Conservation (phyloP, 2,113 vertebrate genomes). For the Rana temporaria region DNA sequence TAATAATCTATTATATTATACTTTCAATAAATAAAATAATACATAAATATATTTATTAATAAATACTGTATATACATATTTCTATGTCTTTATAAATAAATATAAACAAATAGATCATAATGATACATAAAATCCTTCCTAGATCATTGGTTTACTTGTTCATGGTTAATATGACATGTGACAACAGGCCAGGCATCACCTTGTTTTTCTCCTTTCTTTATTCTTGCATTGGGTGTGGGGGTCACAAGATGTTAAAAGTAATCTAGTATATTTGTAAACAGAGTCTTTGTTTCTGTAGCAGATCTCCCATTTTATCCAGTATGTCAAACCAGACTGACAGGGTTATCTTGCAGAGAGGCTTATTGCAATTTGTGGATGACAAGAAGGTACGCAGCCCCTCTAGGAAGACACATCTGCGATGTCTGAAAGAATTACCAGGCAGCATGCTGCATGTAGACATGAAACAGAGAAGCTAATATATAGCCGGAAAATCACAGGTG, state of each 20-base stretch:
- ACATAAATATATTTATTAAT: too few relatives aligned
- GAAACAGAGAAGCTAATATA: constrained; percentile 5
- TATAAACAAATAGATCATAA: too few relatives aligned
- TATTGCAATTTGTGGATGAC: constrained; percentile 53
- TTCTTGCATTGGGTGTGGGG: too few relatives aligned
- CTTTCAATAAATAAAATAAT: too few relatives aligned
- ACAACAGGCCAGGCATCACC: too few relatives aligned
- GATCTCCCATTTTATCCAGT: constrained; percentile 3
- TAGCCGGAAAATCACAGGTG: constrained; percentile 25
- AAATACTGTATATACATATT: too few relatives aligned
- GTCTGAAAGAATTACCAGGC: constrained; percentile 42
- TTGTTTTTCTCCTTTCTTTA: too few relatives aligned
- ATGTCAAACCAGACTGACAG: constrained; percentile 45
- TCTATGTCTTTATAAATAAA: too few relatives aligned
- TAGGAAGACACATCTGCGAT: constrained; percentile 51
- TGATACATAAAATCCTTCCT: too few relatives aligned
- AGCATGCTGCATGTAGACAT: constrained; percentile 7
- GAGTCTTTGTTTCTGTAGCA: constrained; percentile 18
- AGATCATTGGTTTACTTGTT: too few relatives aligned
- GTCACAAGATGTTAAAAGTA: background rate
- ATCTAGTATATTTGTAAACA: background rate
- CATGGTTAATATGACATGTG: too few relatives aligned
- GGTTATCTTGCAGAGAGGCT: constrained; percentile 43
- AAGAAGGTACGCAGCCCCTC: constrained; percentile 31
- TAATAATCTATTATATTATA: too few relatives aligned